Evolutionary conservation across 2,888 invertebrate genomes (phyloP), one percentile per base, ranked within the genome.

Genomic region (Spilarctia lutea): DNA sequence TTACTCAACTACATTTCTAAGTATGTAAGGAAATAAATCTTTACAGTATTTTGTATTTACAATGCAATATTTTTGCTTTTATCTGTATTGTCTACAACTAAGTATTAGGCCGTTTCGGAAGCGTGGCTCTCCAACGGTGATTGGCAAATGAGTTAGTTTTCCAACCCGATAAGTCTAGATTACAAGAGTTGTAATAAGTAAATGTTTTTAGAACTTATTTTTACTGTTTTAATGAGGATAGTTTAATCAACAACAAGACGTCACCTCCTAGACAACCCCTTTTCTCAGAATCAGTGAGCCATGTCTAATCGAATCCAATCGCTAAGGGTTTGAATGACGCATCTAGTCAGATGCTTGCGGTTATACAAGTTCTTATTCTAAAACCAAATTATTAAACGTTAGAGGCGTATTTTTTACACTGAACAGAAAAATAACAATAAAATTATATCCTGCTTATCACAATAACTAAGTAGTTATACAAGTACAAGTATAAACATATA

Each of bases 361-460:
- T n/a, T 6, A n/a, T 39, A 45, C 8, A 27, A 27, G 27, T 16
- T 27, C 6, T 4, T 33, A 68, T 35, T 35, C 4, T n/a, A 56
- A 7, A 52, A 33, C n/a, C 56, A 3, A 69, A 69, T 56, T 56
- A 56, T 56, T 56, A 69, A 56, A 8, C 35, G 45, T 70, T 74
- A 42, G 39, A n/a, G 56, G 33, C 33, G 65, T 74, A 77, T 80
- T 78, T 73, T 74, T 75, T 67, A 79, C 66, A 74, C 68, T 79
- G 68, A 78, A 63, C 68, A 66, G 35, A 71, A 79, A 68, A 82
- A 80, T 76, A 76, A 77, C 77, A 80, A 82, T 78, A 79, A 76
- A 74, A 77, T 71, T 70, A 76, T 82, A 81, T 81, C 77, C 77
- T 81, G 81, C 72, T 74, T 75, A 79, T 78, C 76, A 74, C 75